A percentile compares a stretch with the other conserved stretches of the same genome.
These are phyloP conservation scores for Coleophora deauratella DNA, from an alignment of 2,888 invertebrate genomes.

Conservation along the genomic window DNA sequence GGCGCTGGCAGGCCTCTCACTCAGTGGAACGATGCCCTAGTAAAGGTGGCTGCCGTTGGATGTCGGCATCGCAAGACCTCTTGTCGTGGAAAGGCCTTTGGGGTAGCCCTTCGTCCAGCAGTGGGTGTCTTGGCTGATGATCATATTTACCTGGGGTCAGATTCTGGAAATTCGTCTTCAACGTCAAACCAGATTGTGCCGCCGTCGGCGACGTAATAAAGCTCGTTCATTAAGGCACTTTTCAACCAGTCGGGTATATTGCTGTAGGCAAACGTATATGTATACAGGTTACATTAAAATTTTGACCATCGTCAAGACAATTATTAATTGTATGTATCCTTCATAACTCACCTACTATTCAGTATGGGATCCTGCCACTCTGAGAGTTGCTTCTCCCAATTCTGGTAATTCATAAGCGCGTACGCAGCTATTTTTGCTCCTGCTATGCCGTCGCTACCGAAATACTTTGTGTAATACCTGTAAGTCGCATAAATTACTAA, in stretches of 20 bases:
- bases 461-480: constrained; percentile 89
- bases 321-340: no score
- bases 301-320: no score
- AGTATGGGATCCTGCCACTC: constrained; percentile 91
- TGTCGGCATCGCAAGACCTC: no score
- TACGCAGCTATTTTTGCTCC: constrained; percentile 84
- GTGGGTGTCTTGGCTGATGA: no score
- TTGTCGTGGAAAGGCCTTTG: no score
- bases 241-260: constrained; percentile 94
- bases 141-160: constrained; percentile 84
- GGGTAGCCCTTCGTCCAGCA: no score
- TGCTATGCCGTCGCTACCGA: constrained; percentile 80
- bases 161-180: constrained; percentile 72
- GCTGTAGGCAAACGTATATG: constrained; percentile 24
- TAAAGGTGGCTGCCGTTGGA: no score
- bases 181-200: constrained; percentile 90
- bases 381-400: constrained; percentile 89
- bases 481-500: no score
- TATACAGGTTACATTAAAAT: no score
- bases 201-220: constrained; percentile 94
- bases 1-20: no score
- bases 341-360: constrained; percentile 80
- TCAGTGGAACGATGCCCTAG: no score
- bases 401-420: constrained; percentile 81
- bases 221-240: constrained; percentile 95